Evolutionary conservation across 2,113 vertebrate genomes (phyloP).

Genomic region (Gobiocypris rarus): DNA sequence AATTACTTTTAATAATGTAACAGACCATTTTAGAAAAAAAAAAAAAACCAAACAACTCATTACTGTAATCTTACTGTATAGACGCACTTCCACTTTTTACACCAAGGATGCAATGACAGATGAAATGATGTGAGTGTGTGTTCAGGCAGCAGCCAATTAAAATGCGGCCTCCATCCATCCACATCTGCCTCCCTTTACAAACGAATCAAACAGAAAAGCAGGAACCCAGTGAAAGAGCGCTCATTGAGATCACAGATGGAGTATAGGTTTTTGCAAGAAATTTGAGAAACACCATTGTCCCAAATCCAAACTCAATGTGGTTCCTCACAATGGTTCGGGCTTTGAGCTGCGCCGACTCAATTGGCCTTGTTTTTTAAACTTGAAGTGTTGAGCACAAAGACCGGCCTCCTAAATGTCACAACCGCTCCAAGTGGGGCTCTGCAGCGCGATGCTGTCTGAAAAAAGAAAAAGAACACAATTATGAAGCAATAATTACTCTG

Average conservation of each 20-base stretch:
- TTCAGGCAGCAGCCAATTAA: constrained; percentile 88
- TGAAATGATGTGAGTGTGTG: constrained; percentile 20
- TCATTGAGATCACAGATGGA: constrained; percentile 99
- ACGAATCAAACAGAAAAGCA: constrained; percentile 83
- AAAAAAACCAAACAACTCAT: background rate
- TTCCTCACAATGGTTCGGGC: constrained; percentile 85
- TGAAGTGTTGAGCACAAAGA: constrained; percentile 92
- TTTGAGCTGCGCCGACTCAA: constrained; percentile 92
- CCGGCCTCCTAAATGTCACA: constrained; percentile 89
- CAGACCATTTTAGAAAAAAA: background rate
- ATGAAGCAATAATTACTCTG: constrained; percentile 84
- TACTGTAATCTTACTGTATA: background rate
- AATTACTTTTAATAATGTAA: background rate
- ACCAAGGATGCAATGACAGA: constrained; percentile 5
- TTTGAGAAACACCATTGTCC: constrained; percentile 98
- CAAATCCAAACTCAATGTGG: constrained; percentile 97
- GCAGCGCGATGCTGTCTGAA: constrained; percentile 65
- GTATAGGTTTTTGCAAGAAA: constrained; percentile 94
- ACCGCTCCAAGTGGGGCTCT: constrained; percentile 78
- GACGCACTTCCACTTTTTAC: constrained; percentile 5
- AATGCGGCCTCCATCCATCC: constrained; percentile 85
- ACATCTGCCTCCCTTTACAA: constrained; percentile 93
- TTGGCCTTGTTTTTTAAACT: constrained; percentile 97
- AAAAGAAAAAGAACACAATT: constrained; percentile 80
- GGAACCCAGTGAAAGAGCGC: constrained; percentile 83